Evolutionary conservation across 2,113 vertebrate species (phyloP).

Genomic region (Labeo rohita): DNA sequence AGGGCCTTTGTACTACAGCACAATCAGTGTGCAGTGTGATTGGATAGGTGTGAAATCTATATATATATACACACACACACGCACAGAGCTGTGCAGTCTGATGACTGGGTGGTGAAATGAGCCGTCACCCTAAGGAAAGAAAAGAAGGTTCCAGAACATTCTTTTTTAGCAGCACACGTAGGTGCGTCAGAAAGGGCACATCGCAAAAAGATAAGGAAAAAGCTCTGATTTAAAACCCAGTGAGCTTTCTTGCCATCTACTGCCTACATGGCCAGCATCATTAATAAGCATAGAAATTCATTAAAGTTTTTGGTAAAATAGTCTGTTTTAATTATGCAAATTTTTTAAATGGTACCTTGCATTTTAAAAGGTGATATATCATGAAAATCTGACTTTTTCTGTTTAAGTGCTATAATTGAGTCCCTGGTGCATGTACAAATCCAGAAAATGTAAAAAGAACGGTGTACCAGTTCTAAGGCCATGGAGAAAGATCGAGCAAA

Average conservation of each 20-base stretch:
- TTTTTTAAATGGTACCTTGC: not conserved
- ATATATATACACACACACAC: not conserved
- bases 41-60: conserved; percentile 21
- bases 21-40: not conserved
- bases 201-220: not conserved
- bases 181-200: not conserved
- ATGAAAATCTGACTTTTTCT: too few species aligned
- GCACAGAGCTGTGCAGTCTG: not conserved
- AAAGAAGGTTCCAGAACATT: not conserved
- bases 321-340: not conserved
- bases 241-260: not conserved
- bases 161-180: not conserved
- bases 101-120: conserved; percentile 14
- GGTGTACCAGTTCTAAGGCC: too few species aligned
- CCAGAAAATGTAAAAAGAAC: too few species aligned
- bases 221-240: not conserved
- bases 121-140: not conserved
- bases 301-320: not conserved
- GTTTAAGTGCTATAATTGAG: too few species aligned
- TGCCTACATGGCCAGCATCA: not conserved
- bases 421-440: too few species aligned
- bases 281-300: not conserved
- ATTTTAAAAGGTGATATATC: too few species aligned
- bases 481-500: too few species aligned
- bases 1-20: not conserved